Evolutionary conservation across 2,797 vertebrate species (phyloP), one percentile per base, ranked within the genome.

Genomic region (Parauchenoglanis punctatus): DNA sequence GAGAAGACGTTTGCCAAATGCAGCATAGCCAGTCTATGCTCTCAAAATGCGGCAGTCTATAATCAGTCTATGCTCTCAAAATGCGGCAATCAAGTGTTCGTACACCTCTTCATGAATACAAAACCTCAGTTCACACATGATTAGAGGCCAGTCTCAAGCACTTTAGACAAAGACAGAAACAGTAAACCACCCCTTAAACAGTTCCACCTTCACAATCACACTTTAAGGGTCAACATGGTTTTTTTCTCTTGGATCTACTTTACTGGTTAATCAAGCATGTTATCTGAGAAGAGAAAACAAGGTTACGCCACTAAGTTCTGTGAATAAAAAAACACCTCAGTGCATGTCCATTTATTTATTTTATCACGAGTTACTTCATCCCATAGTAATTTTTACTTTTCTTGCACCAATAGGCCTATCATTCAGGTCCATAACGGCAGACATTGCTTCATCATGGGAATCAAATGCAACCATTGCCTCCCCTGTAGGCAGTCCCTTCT

Each of bases 381-480:
- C 97, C 93, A 99, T 96, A 88, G 97, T 96, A 91, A 99, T 98
- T 92, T 99, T 99, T 80, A 99, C 99, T 94, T 99, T 99, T 72
- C 99, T 97, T 76, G 99, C 97, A 68, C 99, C 99, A 92, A 99
- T 99, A 91, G 99, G 99, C 89, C 99, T 95, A 91, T 99, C 99
- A 94, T 99, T 99, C 89, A 99, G 96, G 93, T 99, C 99, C 95
- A 98, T 96, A 85, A 99, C 98, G 59, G 98, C 98, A 59, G 99
- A 97, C 91, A 96, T 95, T 81, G 99, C 99, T 96, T 99, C 98
- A 92, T 99, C 97, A 0, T 97, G 97, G 91, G 96, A 99, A 92
- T 99, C 97, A n/a, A 99, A 99, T 86, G 99, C 99, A 91, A 99
- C 99, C 98, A 99, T 99, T 85, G 98, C 99, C 95, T 99, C 98